Evolutionary conservation across 30 jellyfish, hydroid and myxozoan genomes (phyloP).

Genomic region (Chironex yamaguchii): DNA sequence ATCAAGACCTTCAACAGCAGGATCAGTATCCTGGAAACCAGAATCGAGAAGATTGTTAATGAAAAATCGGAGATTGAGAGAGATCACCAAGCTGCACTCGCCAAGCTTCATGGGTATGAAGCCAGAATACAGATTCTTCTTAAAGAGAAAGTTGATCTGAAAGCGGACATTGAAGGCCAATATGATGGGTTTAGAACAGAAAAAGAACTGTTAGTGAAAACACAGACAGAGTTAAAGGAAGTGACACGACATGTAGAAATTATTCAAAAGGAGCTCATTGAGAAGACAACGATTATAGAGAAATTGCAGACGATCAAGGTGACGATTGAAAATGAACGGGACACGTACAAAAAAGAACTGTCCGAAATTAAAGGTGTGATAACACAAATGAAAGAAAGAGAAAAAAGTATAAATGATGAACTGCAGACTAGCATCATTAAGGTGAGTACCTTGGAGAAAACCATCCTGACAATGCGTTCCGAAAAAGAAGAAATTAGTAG

Average conservation of each 20-base stretch:
- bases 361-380: constrained; percentile 53
- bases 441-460: constrained; percentile 79
- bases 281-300: constrained; percentile 93
- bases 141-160: constrained; percentile 74
- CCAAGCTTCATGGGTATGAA: constrained; percentile 70
- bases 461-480: constrained; percentile 63
- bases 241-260: constrained; percentile 75
- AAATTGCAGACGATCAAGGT: constrained; percentile 80
- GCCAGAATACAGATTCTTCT: constrained; percentile 72
- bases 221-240: constrained; percentile 72
- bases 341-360: constrained; percentile 79
- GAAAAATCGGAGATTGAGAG: constrained; percentile 87
- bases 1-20: constrained; percentile 62
- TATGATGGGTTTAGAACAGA: constrained; percentile 73
- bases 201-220: constrained; percentile 67
- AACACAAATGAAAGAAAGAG: constrained; percentile 71
- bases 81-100: constrained; percentile 74
- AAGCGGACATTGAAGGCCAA: constrained; percentile 84
- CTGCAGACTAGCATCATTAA: constrained; percentile 72
- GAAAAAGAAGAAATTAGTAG: constrained; percentile 84
- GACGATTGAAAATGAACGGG: constrained; percentile 89
- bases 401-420: constrained; percentile 72
- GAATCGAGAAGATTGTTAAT: constrained; percentile 79
- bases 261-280: constrained; percentile 79
- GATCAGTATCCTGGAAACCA: constrained; percentile 70